Evolutionary conservation across 2,888 invertebrate genomes (phyloP).

Genomic region (Aricia artaxerxes): DNA sequence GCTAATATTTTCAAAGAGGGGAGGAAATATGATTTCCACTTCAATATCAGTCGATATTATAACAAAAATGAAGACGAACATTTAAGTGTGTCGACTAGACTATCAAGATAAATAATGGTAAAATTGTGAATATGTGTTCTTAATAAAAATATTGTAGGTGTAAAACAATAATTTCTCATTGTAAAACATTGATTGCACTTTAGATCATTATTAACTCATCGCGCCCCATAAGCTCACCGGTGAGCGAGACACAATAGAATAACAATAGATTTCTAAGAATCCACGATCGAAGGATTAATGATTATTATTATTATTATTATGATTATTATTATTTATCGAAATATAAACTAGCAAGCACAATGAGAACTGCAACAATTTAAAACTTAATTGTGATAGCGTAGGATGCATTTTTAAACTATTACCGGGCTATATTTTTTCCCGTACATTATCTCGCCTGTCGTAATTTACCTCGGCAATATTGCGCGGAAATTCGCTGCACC

Average conservation of each 20-base stretch:
- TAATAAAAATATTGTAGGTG: too few relatives aligned
- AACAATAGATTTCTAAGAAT: too few relatives aligned
- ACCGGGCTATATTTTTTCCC: conserved; percentile 28
- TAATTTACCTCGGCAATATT: conserved; percentile 61
- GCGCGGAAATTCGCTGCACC: conserved; percentile 64
- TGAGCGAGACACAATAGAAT: too few relatives aligned
- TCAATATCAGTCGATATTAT: conserved; percentile 3
- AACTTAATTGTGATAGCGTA: neutral
- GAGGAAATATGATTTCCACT: conserved; percentile 26
- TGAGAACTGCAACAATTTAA: neutral
- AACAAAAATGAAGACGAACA: conserved; percentile 1
- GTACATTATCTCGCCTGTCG: conserved; percentile 34
- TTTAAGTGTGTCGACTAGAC: neutral
- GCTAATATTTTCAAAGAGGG: conserved; percentile 28
- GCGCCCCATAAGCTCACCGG: too few relatives aligned
- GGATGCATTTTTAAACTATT: conserved; percentile 28
- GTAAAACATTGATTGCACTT: too few relatives aligned
- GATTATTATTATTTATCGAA: neutral
- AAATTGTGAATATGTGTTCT: neutral
- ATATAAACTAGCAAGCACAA: neutral
- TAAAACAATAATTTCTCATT: too few relatives aligned
- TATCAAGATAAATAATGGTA: neutral
- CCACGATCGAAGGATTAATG: too few relatives aligned
- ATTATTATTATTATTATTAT: too few relatives aligned
- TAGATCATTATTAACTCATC: too few relatives aligned